Conservation (phyloP, 2,888 invertebrate genomes). For the Eristalis arbustorum region DNA sequence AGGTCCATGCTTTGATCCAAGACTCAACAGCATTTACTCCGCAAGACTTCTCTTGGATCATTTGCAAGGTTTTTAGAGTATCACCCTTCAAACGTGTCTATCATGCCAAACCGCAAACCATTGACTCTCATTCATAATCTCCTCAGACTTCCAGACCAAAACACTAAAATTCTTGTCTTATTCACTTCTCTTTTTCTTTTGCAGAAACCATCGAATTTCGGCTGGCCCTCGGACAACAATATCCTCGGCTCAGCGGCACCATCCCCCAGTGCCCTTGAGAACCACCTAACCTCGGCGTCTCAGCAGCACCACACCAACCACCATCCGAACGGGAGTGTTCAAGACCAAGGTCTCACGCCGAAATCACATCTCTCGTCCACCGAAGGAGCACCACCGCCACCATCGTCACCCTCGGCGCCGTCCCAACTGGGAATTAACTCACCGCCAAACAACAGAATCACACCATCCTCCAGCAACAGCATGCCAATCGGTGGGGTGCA, state of each 20-base stretch:
- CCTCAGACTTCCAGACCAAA: background rate
- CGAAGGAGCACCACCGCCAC: slow-evolving; percentile 70
- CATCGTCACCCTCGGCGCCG: slow-evolving; percentile 71
- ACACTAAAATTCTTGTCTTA: background rate
- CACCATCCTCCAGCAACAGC: slow-evolving; percentile 63
- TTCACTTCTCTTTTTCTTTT: slow-evolving; percentile 47
- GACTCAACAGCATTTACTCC: no score
- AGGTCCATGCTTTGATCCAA: no score
- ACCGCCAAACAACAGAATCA: slow-evolving; percentile 57
- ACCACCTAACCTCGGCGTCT: slow-evolving; percentile 50
- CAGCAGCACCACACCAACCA: slow-evolving; percentile 69
- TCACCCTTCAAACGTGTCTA: no score
- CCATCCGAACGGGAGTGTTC: slow-evolving; percentile 61
- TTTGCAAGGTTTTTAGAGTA: no score
- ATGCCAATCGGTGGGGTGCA: slow-evolving; percentile 81
- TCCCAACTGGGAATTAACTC: slow-evolving; percentile 70
- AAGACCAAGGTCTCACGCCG: slow-evolving; percentile 59
- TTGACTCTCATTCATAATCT: background rate
- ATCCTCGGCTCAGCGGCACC: slow-evolving; percentile 64
- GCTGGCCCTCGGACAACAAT: slow-evolving; percentile 82
- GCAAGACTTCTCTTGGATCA: no score
- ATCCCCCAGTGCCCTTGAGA: slow-evolving; percentile 60
- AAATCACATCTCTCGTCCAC: slow-evolving; percentile 59
- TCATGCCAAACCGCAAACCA: background rate
- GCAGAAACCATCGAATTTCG: slow-evolving; percentile 85